Conservation (phyloP, 1,140 invertebrate genomes). For the Halictus rubicundus region DNA sequence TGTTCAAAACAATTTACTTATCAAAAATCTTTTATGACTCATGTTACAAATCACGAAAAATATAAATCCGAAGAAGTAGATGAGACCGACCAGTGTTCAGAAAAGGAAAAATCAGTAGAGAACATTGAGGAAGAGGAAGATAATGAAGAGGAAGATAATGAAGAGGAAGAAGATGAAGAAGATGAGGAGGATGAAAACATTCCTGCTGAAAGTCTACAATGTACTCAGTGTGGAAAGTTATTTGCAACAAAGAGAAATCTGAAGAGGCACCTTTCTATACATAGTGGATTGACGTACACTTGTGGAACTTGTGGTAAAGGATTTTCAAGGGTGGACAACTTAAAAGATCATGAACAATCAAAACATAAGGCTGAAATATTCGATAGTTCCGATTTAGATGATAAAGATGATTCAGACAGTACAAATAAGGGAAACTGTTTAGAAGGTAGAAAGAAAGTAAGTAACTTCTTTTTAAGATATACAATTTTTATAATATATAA, state of each 20-base stretch:
- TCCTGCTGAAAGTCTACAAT: slow-evolving; percentile 67
- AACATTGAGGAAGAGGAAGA: slow-evolving; percentile 29
- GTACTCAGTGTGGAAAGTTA: slow-evolving; percentile 74
- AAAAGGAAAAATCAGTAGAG: slow-evolving; percentile 27
- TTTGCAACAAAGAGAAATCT: slow-evolving; percentile 74
- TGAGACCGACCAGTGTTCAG: slow-evolving; percentile 13
- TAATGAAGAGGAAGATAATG: slow-evolving; percentile 54
- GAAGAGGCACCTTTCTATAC: slow-evolving; percentile 73
- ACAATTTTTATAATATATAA: not conserved
- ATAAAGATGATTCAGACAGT: slow-evolving; percentile 61
- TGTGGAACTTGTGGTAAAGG: slow-evolving; percentile 72
- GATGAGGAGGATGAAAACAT: slow-evolving; percentile 63
- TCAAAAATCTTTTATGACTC: slow-evolving; percentile 70
- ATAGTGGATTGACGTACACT: slow-evolving; percentile 72
- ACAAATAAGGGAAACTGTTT: slow-evolving; percentile 61
- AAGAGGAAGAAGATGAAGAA: slow-evolving; percentile 57
- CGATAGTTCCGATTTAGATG: slow-evolving; percentile 58
- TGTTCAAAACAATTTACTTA: slow-evolving; percentile 74
- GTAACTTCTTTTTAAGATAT: not conserved
- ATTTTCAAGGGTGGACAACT: slow-evolving; percentile 73
- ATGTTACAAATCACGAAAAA: slow-evolving; percentile 70
- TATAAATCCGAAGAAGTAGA: slow-evolving; percentile 55
- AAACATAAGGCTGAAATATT: slow-evolving; percentile 73
- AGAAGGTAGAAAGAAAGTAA: slow-evolving; percentile 62
- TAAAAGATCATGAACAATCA: slow-evolving; percentile 74